Evolutionary conservation across 2,113 vertebrate genomes (phyloP).

Genomic region (Cololabis saira): DNA sequence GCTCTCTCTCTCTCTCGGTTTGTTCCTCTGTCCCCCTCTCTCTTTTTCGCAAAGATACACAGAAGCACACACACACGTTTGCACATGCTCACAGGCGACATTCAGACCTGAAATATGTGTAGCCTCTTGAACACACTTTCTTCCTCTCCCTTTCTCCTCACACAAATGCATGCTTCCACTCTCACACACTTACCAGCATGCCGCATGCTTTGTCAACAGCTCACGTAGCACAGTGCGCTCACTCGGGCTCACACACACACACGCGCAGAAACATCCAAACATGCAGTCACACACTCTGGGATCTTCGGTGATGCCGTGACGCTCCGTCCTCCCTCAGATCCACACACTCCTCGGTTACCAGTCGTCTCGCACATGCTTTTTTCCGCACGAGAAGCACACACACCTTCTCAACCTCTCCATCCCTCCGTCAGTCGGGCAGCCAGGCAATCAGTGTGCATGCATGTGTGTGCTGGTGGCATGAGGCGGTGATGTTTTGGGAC

Average conservation of each 20-base stretch:
- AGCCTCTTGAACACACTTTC: neutral
- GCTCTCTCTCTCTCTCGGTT: conserved; percentile 29
- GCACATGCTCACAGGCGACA: conserved; percentile 35
- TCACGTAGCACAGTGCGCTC: conserved; percentile 53
- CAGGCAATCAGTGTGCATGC: conserved; percentile 53
- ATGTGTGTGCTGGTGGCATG: conserved; percentile 72
- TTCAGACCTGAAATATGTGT: conserved; percentile 29
- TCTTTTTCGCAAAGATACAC: neutral
- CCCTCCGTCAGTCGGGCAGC: conserved; percentile 43
- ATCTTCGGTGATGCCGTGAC: conserved; percentile 55
- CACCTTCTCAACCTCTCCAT: conserved; percentile 16
- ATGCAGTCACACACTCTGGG: conserved; percentile 43
- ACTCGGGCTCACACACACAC: conserved; percentile 11
- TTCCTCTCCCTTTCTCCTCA: neutral
- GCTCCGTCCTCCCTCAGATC: conserved; percentile 22
- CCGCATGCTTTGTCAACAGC: conserved; percentile 64
- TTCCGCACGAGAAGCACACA: conserved; percentile 2
- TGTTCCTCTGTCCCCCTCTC: neutral
- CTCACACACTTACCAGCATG: conserved; percentile 20
- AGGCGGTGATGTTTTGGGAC: conserved; percentile 86
- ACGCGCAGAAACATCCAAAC: conserved; percentile 22
- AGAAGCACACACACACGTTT: conserved; percentile 3
- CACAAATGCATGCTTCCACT: conserved; percentile 19
- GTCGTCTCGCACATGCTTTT: conserved; percentile 34
- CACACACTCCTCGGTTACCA: conserved; percentile 10